Base-by-base conservation (phyloP, 2,888 invertebrate genomes). In the Tetragonisca angustula region DNA sequence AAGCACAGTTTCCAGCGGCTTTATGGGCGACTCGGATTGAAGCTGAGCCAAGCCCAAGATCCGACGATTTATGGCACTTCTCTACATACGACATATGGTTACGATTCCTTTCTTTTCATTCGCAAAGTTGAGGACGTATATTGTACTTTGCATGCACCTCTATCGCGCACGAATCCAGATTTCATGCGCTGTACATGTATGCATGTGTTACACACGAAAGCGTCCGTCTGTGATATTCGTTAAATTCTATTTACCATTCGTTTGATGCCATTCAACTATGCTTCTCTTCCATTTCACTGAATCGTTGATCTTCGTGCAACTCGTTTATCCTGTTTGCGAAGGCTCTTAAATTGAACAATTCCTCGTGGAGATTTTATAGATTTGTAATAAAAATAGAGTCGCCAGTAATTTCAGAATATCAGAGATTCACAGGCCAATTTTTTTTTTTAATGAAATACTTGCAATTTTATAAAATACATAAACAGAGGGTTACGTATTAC, bases 61-160 rank as follows among this genome's bases (percentile, higher is more conserved):
- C 75, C 81, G 32, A 36, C 75, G 81, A 82, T 82, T 82, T 81
- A 81, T 71, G 49, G 36, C 67, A 56, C 65, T 75, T 71, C 50
- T n/a, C 50, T n/a, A 81, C 70, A n/a, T 56, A 67, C 75, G 71
- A 67, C 75, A 62, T 75, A 71, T 71, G 81, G 75, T 68, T 76
- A 36, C 50, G 71, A 75, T 67, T 75, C 75, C 61, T 75, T 72
- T 81, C 67, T 71, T 81, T 75, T 68, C 81, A 81, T 75, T 71
- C 75, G 81, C 67, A 49, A 82, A 82, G 49, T 71, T 54, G 75
- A 32, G 70, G 61, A 75, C 74, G 65, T 71, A 71, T 71, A 74
- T 81, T 74, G 80, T 80, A 56, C 65, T 56, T 24, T 43, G 17
- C 43, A 32, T 21, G 68, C 9, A 62, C 81, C 67, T 32, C 43